Percentiles rank a stretch among this genome's conserved stretches.
Evolutionary conservation across 2,797 vertebrate genomes (phyloP).

Genomic region (Vultur gryphus): DNA sequence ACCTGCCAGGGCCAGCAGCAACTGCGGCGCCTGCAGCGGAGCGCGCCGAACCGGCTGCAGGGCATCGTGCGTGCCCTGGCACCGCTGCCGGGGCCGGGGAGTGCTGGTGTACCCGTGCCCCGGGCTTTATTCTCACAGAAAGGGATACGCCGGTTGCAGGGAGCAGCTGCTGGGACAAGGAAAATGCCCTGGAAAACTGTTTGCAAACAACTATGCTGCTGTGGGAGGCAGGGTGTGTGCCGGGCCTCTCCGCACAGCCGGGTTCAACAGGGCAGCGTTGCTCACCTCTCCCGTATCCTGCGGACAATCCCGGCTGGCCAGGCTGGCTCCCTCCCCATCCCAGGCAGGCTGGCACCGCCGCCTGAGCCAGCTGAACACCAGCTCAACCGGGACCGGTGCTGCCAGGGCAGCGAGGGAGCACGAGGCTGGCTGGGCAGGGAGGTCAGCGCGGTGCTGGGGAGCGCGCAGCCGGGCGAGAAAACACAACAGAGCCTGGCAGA

Average conservation of each 20-base stretch:
- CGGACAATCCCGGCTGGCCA: accelerated
- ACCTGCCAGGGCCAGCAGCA: conserved; percentile 25
- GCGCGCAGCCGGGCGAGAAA: accelerated
- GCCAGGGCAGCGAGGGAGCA: accelerated
- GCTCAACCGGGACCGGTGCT: accelerated
- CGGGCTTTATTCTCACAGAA: not conserved
- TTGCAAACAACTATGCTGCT: not conserved
- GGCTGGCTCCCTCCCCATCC: not conserved
- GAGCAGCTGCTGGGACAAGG: not conserved
- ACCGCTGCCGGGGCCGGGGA: not conserved
- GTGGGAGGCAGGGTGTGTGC: not conserved
- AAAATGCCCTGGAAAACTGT: not conserved
- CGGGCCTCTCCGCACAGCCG: accelerated
- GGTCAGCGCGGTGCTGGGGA: not conserved
- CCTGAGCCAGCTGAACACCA: not conserved
- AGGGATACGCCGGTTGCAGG: not conserved
- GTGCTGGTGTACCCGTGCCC: not conserved
- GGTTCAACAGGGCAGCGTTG: accelerated
- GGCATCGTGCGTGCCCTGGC: not conserved
- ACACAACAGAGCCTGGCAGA: not conserved
- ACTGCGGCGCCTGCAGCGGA: not conserved
- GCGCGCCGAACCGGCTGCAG: not conserved
- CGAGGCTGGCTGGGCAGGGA: not conserved
- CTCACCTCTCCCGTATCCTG: accelerated
- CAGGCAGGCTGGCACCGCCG: not conserved